phyloP scores from a whole-genome alignment of 2,113 vertebrate genomes.

The Festucalex cinctus region DNA sequence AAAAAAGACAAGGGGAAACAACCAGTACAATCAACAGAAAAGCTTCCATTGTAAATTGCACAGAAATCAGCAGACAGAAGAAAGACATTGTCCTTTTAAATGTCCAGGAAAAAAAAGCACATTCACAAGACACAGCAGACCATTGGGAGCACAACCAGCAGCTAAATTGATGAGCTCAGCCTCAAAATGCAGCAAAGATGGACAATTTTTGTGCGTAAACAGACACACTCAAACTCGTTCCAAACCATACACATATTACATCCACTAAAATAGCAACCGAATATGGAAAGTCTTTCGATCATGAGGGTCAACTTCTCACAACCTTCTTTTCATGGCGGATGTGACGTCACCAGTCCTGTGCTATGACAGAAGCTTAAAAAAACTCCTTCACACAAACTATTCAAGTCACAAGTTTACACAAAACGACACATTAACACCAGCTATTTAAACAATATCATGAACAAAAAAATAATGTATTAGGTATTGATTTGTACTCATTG shows the following conservation, averaged over 20 bases:
- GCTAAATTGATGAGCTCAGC: neutral
- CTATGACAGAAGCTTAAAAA: neutral
- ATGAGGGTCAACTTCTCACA: neutral
- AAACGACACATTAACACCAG: neutral
- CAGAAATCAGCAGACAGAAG: neutral
- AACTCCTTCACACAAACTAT: neutral
- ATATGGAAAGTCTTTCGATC: neutral
- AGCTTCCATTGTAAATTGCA: neutral
- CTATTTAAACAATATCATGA: neutral
- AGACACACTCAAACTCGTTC: neutral
- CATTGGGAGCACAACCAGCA: conserved; percentile 2
- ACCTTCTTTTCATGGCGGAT: neutral
- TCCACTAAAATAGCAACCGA: neutral
- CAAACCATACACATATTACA: neutral
- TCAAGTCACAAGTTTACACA: neutral
- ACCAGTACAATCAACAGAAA: neutral
- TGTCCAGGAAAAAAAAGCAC: neutral
- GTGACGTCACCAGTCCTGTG: neutral
- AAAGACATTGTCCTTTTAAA: conserved; percentile 1
- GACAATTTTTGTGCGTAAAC: neutral
- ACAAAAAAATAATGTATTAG: neutral
- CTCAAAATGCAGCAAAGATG: neutral
- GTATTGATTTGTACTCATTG: neutral
- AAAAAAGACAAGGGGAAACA: neutral
- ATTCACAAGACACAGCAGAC: neutral